These are phyloP conservation scores for Oryzias javanicus DNA, from an alignment of 2,113 vertebrate species.

Conservation along the genomic window DNA sequence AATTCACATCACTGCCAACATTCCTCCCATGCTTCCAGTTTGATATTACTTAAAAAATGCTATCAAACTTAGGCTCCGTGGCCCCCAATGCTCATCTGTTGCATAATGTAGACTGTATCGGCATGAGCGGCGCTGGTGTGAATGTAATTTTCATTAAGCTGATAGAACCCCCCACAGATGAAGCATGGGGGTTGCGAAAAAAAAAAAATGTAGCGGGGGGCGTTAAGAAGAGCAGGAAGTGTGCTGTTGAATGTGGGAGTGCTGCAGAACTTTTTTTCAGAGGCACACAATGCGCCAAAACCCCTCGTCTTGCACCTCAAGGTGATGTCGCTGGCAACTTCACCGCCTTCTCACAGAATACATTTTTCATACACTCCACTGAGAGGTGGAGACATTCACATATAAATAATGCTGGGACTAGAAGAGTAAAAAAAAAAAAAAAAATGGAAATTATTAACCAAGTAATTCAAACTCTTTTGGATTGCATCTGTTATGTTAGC, in stretches of 20 bases:
- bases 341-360: constrained; percentile 42
- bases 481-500: constrained; percentile 15
- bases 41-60: constrained; percentile 70
- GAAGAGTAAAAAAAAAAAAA: constrained; percentile 2
- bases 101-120: constrained; percentile 75
- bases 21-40: constrained; percentile 59
- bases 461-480: constrained; percentile 11
- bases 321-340: constrained; percentile 60
- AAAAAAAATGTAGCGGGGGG: constrained; percentile 3
- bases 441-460: constrained; percentile 48
- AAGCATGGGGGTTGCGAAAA: constrained; percentile 32
- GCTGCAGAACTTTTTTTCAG: constrained; percentile 36
- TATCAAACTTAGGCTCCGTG: constrained; percentile 69
- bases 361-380: constrained; percentile 55
- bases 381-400: constrained; percentile 38
- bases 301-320: constrained; percentile 54
- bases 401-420: constrained; percentile 17
- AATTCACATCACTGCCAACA: constrained; percentile 72
- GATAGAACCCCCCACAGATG: constrained; percentile 56
- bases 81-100: constrained; percentile 73
- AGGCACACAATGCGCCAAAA: constrained; percentile 48
- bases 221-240: constrained; percentile 45
- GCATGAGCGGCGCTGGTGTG: constrained; percentile 53
- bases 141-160: constrained; percentile 75
- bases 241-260: constrained; percentile 53